Evolutionary conservation across 1,140 invertebrate species (phyloP), one percentile per base, ranked within the genome.

Genomic region (Zaprionus gabonicus): DNA sequence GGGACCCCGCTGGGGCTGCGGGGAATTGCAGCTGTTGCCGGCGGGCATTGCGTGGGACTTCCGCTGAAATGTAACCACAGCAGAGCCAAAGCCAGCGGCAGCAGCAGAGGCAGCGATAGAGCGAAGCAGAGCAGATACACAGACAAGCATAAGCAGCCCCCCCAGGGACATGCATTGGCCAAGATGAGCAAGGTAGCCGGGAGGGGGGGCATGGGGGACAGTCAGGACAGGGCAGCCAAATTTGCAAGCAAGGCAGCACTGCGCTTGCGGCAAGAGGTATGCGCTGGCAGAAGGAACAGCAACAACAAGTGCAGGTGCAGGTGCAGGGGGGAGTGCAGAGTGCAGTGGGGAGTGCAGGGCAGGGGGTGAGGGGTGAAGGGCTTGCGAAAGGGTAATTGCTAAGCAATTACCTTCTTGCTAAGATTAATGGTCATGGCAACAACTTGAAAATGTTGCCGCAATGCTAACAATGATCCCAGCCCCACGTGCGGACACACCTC

Each of bases 31-130:
- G 84, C 85, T 90, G 84, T 90, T 88, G 84, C 84, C 85, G 79
- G 65, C 63, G 84, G 76, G 78, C 78, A 71, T 90, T 87, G 84
- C 84, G 84, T 87, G 84, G 83, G 84, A 87, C 84, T 88, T 87
- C 84, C 84, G 84, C 78, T 87, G 84, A 87, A 87, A 83, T 87
- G 84, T 88, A 87, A 87, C 84, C 84, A 88, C 84, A 88, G 81
- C 78, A 80, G 53, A 78, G 74, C 80, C 63, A 34, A 64, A 63
- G 63, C 69, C 74, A 85, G 81, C 60, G 82, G 36, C 74, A 85
- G 78, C 60, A 78, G 41, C 80, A 80, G 77, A 64, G 62, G 53
- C 74, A 51, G 66, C 66, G 70, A 53, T 64, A 82, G 46, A 66
- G 63, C 4, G 12, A 66, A 65, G 65, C 68, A 44, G 66, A 64